phyloP scores from a whole-genome alignment of 2,797 vertebrate genomes.

The Vireo griseus region DNA sequence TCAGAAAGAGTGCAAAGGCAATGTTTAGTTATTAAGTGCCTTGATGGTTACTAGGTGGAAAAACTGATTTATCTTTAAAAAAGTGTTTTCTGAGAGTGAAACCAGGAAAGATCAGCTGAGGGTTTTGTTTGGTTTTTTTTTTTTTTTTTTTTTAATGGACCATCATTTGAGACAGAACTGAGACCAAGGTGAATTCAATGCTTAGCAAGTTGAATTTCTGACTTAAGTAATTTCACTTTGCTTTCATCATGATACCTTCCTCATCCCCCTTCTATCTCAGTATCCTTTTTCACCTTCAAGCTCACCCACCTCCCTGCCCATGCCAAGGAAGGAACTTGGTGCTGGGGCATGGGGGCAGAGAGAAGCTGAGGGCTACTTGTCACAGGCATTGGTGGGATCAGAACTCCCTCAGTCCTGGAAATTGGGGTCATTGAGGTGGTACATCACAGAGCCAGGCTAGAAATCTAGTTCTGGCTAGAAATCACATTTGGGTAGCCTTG shows the following conservation, averaged over 20 bases:
- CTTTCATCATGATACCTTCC: neutral
- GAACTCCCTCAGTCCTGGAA: neutral
- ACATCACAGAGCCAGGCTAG: neutral
- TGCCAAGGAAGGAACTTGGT: rapidly evolving
- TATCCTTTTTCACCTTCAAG: neutral
- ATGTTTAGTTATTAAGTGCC: neutral
- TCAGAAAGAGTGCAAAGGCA: neutral
- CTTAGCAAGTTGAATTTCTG: neutral
- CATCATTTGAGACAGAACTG: neutral
- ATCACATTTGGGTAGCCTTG: neutral
- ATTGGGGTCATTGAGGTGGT: rapidly evolving
- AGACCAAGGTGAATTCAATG: neutral
- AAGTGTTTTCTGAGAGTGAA: neutral
- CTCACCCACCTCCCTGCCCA: rapidly evolving
- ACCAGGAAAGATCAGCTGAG: neutral
- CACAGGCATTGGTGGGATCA: neutral
- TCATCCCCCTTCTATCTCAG: neutral
- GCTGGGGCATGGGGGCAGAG: rapidly evolving
- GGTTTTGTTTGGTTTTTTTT: too few relatives aligned
- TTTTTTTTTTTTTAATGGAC: neutral
- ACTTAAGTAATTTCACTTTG: neutral
- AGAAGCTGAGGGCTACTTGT: neutral
- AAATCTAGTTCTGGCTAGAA: neutral
- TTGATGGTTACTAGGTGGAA: neutral
- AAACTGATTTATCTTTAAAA: neutral